phyloP scores from a whole-genome alignment of 2,888 invertebrate genomes.

The Melinopterus prodromus region DNA sequence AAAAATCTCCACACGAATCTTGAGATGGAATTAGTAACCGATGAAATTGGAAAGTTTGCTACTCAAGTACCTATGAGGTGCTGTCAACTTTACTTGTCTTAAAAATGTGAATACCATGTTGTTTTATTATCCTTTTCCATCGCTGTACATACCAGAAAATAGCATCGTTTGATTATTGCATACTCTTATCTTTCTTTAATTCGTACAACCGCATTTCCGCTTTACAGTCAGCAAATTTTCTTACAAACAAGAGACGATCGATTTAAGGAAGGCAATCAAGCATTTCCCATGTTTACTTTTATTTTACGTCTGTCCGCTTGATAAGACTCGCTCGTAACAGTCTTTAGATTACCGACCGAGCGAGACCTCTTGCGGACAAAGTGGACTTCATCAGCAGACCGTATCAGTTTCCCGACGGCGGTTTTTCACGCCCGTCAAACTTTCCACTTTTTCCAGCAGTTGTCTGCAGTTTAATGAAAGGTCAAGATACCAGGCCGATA shows the following conservation, averaged over 20 bases:
- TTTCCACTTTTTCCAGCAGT: neutral
- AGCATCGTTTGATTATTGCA: no score
- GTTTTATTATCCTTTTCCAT: no score
- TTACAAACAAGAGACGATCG: neutral
- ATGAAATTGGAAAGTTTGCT: no score
- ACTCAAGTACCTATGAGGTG: no score
- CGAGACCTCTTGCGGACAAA: neutral
- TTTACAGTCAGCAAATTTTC: no score
- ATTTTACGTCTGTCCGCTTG: neutral
- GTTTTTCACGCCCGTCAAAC: neutral
- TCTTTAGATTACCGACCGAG: neutral
- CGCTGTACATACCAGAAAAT: no score
- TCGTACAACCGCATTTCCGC: no score
- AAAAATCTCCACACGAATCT: no score
- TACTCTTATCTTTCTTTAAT: no score
- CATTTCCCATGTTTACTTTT: neutral
- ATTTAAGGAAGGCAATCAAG: neutral
- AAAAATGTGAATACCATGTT: no score
- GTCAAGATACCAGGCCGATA: slow-evolving; percentile 4
- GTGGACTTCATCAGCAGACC: neutral
- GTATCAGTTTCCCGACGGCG: neutral
- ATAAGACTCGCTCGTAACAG: neutral
- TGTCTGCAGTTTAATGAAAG: slow-evolving; percentile 4
- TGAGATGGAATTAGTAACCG: no score
- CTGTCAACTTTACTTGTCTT: no score